Evolutionary conservation across 1,140 invertebrate species (phyloP), one percentile per base, ranked within the genome.

Genomic region (Hypothenemus hampei): DNA sequence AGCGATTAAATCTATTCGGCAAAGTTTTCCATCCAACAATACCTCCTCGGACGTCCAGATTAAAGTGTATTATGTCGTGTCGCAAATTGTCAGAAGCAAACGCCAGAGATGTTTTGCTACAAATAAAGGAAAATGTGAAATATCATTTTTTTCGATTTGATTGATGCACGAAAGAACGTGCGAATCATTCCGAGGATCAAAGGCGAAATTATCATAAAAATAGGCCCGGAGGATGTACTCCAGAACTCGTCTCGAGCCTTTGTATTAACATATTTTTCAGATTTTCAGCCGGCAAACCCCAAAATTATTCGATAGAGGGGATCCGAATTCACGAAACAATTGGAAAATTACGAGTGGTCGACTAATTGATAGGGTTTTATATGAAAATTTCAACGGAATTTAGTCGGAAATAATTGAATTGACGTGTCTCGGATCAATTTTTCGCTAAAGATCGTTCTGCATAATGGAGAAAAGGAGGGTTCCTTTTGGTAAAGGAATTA

Each of bases 1-100:
- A 48, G 45, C 45, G 45, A 48, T 48, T 48, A 48, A 48, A 48
- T 16, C 15, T 33, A 48, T 48, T 48, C 36, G n/a, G 23, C 11
- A 35, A 48, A 31, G 19, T 48, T 20, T 36, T 29, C 45, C 35
- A 11, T 10, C 23, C 11, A 45, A 29, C 13, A 45, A 24, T 26
- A 10, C 11, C n/a, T 22, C n/a, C n/a, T n/a, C n/a, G n/a, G n/a
- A n/a, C n/a, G 43, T 45, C 26, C 43, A 45, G 43, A 45, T 45
- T 45, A 45, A 45, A n/a, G 11, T 24, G 11, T 29, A 16, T 29
- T 31, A 45, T 45, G 3, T 15, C 43, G 24, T 3, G 21, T 22
- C 16, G 40, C 11, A 15, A 43, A 6, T 43, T 43, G 40, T 43
- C 22, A n/a, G 19, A 23, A 19, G 6, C n/a, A n/a, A n/a, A n/a